Evolutionary conservation across 2,797 vertebrate genomes (phyloP).

Genomic region (Enteromius fasciolatus): DNA sequence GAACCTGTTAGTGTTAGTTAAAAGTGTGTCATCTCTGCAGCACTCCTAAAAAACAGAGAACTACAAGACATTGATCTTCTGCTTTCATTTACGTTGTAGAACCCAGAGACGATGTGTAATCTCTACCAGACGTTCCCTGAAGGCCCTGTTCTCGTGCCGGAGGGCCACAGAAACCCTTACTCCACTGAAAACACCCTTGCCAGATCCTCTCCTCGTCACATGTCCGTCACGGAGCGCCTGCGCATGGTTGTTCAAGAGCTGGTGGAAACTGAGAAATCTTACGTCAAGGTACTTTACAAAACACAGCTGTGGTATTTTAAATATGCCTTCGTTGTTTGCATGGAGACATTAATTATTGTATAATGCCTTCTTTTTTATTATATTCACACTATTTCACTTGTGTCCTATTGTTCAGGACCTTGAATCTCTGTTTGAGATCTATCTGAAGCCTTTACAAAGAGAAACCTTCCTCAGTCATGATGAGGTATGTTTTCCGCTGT

Average conservation of each 20-base stretch:
- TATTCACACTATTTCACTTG: neutral
- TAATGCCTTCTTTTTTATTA: neutral
- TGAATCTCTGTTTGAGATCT: slow-evolving; percentile 87
- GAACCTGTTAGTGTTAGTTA: neutral
- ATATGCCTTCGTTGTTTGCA: neutral
- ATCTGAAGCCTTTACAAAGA: slow-evolving; percentile 90
- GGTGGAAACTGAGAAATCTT: slow-evolving; percentile 93
- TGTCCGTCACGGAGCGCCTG: slow-evolving; percentile 87
- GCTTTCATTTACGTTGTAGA: slow-evolving; percentile 19
- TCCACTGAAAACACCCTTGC: slow-evolving; percentile 62
- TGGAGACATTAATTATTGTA: neutral
- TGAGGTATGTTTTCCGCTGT: slow-evolving; percentile 76
- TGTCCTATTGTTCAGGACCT: slow-evolving; percentile 81
- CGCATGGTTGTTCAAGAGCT: slow-evolving; percentile 94
- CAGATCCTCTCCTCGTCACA: slow-evolving; percentile 80
- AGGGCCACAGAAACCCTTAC: slow-evolving; percentile 76
- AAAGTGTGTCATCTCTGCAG: neutral
- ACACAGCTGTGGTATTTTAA: neutral
- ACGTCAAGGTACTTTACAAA: slow-evolving; percentile 86
- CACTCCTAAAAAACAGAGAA: neutral
- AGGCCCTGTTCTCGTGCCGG: slow-evolving; percentile 63
- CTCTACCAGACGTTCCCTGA: slow-evolving; percentile 81
- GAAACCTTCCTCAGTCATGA: slow-evolving; percentile 92
- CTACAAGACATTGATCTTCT: neutral
- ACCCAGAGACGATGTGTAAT: slow-evolving; percentile 72